A percentile compares a stretch with the other conserved stretches of the same genome.
Conservation (phyloP, 2,797 vertebrate species). For the Smutsia gigantea region DNA sequence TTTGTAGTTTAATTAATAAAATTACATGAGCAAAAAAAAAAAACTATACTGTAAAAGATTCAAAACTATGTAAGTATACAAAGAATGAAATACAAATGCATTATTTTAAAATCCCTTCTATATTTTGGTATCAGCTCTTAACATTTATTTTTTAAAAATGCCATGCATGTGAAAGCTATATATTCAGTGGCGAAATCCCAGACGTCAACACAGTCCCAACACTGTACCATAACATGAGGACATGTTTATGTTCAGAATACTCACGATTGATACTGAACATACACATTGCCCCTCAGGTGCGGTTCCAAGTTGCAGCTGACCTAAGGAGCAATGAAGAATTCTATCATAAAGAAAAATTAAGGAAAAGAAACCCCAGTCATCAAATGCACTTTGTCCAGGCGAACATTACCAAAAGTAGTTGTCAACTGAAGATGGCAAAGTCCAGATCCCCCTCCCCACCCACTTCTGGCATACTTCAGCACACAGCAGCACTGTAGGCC, state of each 20-base stretch:
- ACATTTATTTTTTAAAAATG: conserved; percentile 50
- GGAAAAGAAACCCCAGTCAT: background rate
- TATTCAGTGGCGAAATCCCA: background rate
- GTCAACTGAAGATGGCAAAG: background rate
- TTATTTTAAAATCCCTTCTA: conserved; percentile 33
- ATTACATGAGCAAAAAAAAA: conserved; percentile 36
- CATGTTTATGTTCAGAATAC: conserved; percentile 71
- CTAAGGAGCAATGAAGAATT: conserved; percentile 84
- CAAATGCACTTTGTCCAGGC: background rate
- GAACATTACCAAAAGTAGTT: background rate
- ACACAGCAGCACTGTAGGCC: background rate
- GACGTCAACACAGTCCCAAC: background rate
- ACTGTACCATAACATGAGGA: background rate
- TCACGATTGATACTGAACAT: conserved; percentile 98
- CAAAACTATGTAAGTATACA: conserved; percentile 27
- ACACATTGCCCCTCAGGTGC: conserved; percentile 97
- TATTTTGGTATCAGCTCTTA: conserved; percentile 16
- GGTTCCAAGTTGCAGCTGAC: conserved; percentile 98
- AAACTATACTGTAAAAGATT: conserved; percentile 17
- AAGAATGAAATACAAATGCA: conserved; percentile 27
- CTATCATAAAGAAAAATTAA: background rate
- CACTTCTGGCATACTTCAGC: background rate
- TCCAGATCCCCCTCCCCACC: background rate
- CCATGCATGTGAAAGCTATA: background rate
- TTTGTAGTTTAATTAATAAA: conserved; percentile 57